Evolutionary conservation across 2,888 invertebrate genomes (phyloP), one percentile per base, ranked within the genome.

Genomic region (Helleia helle): DNA sequence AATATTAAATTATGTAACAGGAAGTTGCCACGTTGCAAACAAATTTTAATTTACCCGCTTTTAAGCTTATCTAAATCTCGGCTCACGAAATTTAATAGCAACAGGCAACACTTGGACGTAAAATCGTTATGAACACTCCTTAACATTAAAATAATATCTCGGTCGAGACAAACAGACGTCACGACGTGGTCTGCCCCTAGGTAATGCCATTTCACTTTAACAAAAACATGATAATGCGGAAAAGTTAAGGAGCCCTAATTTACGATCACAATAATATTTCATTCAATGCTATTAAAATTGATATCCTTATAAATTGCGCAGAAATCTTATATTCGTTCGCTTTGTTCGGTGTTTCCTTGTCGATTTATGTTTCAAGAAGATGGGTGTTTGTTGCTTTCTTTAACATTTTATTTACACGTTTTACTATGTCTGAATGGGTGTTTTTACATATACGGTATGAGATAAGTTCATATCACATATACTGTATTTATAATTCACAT

Each of bases 31-130:
- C 37, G 24, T 18, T 24, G 40, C 29, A 25, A 36, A 47, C 37
- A 41, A 44, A 39, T 50, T 61, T 50, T 48, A 50, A 48, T 50
- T 50, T 47, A 42, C 40, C 34, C 39, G 41, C 62, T 58, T 64
- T 60, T 63, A 67, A 54, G 68, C 64, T 65, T 70, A 72, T 72
- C 71, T 66, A 47, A 63, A 60, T 64, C 67, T 54, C 54, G 57
- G 55, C 59, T 61, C 69, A 71, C 67, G 68, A 68, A 67, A 63
- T 67, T 61, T 58, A 58, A 57, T 47, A 51, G 51, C 49, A 48
- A 49, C 44, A 43, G 44, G 45, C 48, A 48, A 53, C 52, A 52
- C 46, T 48, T 43, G 47, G 47, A 49, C 50, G 47, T 50, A 52
- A 57, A 56, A 54, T 55, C 57, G 59, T 51, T 56, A 58, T 57